Evolutionary conservation across 2,888 invertebrate species (phyloP), one percentile per base, ranked within the genome.

Genomic region (Caenorhabditis sinica): DNA sequence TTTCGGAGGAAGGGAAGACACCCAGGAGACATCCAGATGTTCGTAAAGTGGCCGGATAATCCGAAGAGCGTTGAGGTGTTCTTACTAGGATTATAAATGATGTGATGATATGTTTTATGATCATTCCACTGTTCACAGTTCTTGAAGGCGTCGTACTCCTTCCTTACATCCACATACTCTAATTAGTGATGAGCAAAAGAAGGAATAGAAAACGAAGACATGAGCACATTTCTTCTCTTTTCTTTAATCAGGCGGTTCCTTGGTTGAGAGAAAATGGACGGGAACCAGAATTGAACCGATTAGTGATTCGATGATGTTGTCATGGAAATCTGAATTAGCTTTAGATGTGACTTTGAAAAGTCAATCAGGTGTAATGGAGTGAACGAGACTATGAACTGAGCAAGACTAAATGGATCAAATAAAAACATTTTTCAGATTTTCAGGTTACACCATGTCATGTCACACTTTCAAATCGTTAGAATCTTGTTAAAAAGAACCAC

Each of bases 31-130:
- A 45, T 65, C 61, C 69, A 76, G 71, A 76, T 69, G 58, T 40
- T 71, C 61, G 49, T 73, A 68, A 60, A 60, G 15, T n/a, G n/a
- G 69, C 30, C 49, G 74, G 74, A 56, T 56, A 73, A 53, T 23
- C 51, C 28, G 30, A 51, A 73, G 30, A 43, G 65, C 15, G 53
- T 51, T 23, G 20, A 17, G 56, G 28, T 30, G 45, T 45, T 65
- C 30, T 45, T 30, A 49, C 30, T 15, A 23, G 20, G 40, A 8
- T 45, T 65, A 45, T 65, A 11, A 65, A 45, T 43, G 45, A 63
- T 43, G 25, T 8, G 36, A n/a, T 61, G 23, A 40, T 33, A 33
- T 17, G 45, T 45, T 45, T 45, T 45, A 17, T 9, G 45, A 17
- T 45, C 17, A 15, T 15, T 2, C 0, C 15, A 45, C 0, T 1